Conservation (phyloP, 2,113 vertebrate genomes). For the Cichladusa arquata region DNA sequence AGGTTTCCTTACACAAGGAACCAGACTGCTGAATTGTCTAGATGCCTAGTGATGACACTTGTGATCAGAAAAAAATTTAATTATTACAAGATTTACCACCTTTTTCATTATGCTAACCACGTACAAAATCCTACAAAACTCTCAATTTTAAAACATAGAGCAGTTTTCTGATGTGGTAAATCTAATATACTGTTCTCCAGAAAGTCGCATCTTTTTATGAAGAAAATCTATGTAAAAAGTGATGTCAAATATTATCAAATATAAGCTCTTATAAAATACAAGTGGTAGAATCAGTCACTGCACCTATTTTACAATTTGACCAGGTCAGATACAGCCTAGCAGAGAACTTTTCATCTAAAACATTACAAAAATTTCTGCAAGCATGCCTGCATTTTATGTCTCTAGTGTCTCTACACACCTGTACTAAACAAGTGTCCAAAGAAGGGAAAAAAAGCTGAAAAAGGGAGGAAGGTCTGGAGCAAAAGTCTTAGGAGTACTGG, state of each 20-base stretch:
- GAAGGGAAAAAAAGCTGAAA: not conserved
- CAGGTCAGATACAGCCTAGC: not conserved
- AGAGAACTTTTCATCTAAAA: not conserved
- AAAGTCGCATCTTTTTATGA: not conserved
- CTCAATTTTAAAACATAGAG: not conserved
- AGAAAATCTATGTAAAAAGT: not conserved
- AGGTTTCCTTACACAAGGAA: not conserved
- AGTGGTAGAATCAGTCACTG: not conserved
- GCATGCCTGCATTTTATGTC: accelerated
- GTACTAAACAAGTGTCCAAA: not conserved
- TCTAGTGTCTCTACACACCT: not conserved
- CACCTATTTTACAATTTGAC: not conserved
- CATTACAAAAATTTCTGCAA: not conserved
- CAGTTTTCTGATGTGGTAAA: not conserved
- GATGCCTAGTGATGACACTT: not conserved
- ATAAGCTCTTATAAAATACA: not conserved
- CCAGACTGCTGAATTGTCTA: not conserved
- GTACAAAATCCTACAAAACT: not conserved
- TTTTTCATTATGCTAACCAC: not conserved
- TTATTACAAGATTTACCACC: not conserved
- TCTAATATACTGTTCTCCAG: not conserved
- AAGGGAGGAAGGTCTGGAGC: not conserved
- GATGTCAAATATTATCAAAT: not conserved
- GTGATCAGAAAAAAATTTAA: not conserved
- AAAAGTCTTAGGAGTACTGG: not conserved